Base-by-base conservation (phyloP, 2,888 invertebrate genomes). In the Melanchra persicariae region DNA sequence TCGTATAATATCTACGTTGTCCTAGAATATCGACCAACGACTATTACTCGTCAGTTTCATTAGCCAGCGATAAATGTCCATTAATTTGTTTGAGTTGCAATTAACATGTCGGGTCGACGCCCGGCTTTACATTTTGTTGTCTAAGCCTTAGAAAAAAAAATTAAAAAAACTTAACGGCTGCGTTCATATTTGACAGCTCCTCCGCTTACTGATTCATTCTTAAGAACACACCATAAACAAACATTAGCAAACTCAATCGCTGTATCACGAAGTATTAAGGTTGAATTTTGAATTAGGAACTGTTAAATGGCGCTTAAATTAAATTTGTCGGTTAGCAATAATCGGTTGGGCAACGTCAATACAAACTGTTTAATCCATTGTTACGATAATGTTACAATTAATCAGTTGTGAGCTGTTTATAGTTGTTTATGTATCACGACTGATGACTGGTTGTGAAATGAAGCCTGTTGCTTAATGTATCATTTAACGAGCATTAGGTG, bases 1-100 rank as follows among this genome's bases (percentile, higher is more conserved):
- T 61, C 52, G 26, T 60, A 72, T 76, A 77, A 80, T 74, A n/a
- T n/a, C n/a, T n/a, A 67, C 63, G 54, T 72, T 59, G 64, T 73
- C 67, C 76, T 78, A 76, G 65, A 69, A 63, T 60, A 58, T 70
- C 52, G 47, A 37, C 45, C 45, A 37, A 52, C 43, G 47, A 57
- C 61, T n/a, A 71, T 70, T 65, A 77, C 70, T 67, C 54, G 62
- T 54, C 72, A 63, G 86, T 82, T 92, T 94, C 93, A 94, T 94
- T 94, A 94, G 92, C 91, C 85, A 91, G 84, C 91, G 92, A 94
- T 94, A 93, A 45, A 45, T 88, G 89, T 91, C 91, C 90, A 91
- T 93, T 94, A 93, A 93, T 93, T 93, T 94, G 93, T 95, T 94
- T 94, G 92, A 93, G 89, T 92, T 93, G 93, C 93, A 94, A 95